These are phyloP conservation scores for Antheraea yamamai DNA, from an alignment of 2,888 invertebrate species.

Conservation along the genomic window DNA sequence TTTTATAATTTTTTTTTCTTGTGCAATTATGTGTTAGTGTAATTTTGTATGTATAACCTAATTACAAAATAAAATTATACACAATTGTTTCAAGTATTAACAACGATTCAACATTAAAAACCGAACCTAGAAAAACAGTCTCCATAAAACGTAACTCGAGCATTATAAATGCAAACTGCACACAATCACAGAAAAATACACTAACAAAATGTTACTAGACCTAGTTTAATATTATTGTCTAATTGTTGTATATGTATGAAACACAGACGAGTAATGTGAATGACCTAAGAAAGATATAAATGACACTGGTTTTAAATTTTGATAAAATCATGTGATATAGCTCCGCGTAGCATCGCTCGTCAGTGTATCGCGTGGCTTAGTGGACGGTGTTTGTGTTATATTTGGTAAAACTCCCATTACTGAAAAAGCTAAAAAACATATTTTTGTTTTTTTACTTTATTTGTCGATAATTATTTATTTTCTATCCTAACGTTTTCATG, in stretches of 20 bases:
- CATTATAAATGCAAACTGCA: background rate
- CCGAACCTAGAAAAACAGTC: background rate
- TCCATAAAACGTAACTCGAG: background rate
- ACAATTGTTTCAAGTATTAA: background rate
- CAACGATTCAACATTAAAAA: background rate
- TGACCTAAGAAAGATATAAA: background rate
- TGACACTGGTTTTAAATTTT: background rate
- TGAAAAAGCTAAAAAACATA: background rate
- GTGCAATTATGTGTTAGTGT: too few species aligned
- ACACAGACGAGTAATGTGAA: conserved; percentile 1
- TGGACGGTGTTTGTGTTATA: conserved; percentile 59
- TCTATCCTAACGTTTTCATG: background rate
- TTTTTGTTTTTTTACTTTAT: background rate
- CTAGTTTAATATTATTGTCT: background rate
- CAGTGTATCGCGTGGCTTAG: conserved; percentile 45
- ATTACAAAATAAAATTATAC: background rate
- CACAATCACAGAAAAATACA: conserved; percentile 6
- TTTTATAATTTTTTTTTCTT: too few species aligned
- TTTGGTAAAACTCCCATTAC: conserved; percentile 8
- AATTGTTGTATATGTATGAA: background rate
- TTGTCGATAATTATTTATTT: background rate
- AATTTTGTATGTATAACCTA: background rate
- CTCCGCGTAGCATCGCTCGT: background rate
- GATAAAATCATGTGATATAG: background rate
- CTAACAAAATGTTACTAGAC: background rate